Base-by-base conservation (phyloP, 1,140 invertebrate species). In the Metopolophium dirhodum region DNA sequence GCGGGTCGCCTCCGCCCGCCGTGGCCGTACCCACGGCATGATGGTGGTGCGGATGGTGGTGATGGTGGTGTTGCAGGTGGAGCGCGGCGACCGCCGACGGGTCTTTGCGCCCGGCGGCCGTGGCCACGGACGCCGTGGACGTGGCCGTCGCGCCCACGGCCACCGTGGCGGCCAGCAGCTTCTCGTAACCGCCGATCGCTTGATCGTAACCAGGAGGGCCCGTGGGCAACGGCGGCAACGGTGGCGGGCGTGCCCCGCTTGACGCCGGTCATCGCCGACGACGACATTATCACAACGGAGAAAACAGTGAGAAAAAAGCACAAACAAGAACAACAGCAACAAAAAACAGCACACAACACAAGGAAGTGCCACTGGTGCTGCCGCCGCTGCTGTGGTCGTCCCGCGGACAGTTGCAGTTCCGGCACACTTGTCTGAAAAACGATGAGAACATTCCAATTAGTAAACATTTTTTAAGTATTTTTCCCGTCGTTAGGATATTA, bases 321-420 rank as follows among this genome's bases (percentile, higher is more conserved):
- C n/a, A n/a, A n/a, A n/a, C n/a, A n/a, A n/a, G n/a, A n/a, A n/a
- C n/a, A n/a, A n/a, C n/a, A n/a, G n/a, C n/a, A n/a, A n/a, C n/a
- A n/a, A n/a, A n/a, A n/a, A n/a, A n/a, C n/a, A n/a, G n/a, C n/a
- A n/a, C n/a, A n/a, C n/a, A n/a, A n/a, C n/a, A n/a, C n/a, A n/a
- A n/a, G n/a, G n/a, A n/a, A n/a, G n/a, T n/a, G 94, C 95, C 95
- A 49, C 45, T 82, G 68, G 2, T 92, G 68, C 35, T 91, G 94
- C 95, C 95, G 54, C 45, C 88, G 68, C 18, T 89, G 68, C 35
- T 91, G 86, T 97, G 97, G 68, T 96, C 96, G 94, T 97, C 97
- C 54, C 96, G 95, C 7, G 96, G 96, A 95, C 97, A 97, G 95
- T 96, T 97, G 95, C 97, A 97, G 95, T 96, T 97, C 77, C 96